Evolutionary conservation across 2,888 invertebrate species (phyloP), one percentile per base, ranked within the genome.

Genomic region (Ectemnius cavifrons): DNA sequence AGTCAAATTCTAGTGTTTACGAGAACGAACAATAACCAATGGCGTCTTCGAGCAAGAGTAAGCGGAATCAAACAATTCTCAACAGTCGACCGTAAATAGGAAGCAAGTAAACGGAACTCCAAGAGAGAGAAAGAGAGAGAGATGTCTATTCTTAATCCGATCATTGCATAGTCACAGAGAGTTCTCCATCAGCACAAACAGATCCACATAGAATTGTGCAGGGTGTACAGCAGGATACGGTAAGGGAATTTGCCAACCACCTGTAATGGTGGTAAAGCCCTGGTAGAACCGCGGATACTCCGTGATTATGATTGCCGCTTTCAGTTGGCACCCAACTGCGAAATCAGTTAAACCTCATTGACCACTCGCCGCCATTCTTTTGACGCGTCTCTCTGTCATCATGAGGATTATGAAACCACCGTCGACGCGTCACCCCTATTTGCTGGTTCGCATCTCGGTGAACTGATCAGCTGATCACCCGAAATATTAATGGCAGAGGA

Each of bases 261-360:
- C 73, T 71, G 74, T 76, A 75, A 81, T 73, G 60, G 72, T 47
- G 78, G 76, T 66, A 72, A 72, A 75, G 47, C 76, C 78, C 63
- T 76, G 70, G 3, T 23, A 73, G 66, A 70, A 71, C 81, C 81
- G 63, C 78, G 66, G 71, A 73, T 70, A 75, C 63, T 37, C 6
- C 72, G 66, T 61, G 73, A 77, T 78, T 71, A 77, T 71, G 78
- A 82, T 67, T 73, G 71, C 61, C 77, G 71, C 52, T 63, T 73
- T 46, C 60, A 64, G 52, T 16, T 13, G 52, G 52, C 16, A 5
- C 16, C n/a, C 11, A 14, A 1, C 52, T 37, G 37, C 52, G 16
- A 60, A 62, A 60, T 45, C 67, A 20, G 75, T 77, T 75, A 59
- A 58, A 20, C 60, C 37, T 52, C 61, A 37, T 57, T 18, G 58